Evolutionary conservation across 2,797 vertebrate genomes (phyloP), one percentile per base, ranked within the genome.

Genomic region (Knipowitschia caucasica): DNA sequence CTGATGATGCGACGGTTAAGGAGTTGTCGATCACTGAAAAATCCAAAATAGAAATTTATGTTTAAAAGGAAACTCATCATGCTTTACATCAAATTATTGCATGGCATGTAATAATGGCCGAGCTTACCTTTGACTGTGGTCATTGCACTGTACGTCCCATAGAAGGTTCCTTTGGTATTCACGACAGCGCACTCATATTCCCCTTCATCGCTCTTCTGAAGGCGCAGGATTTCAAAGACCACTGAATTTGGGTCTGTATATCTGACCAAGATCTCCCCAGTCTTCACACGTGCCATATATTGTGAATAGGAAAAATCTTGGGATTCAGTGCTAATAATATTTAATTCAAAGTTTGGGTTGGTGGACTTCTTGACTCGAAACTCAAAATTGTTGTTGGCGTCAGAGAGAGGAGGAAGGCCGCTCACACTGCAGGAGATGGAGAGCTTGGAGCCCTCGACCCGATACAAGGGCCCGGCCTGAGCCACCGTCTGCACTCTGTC

Each of bases 21-120:
- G 90, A 94, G 68, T 96, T 87, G 64, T 92, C 79, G 8, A 98
- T 92, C 66, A 97, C 95, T 99, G 49, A 33, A 33, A 59, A 11
- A 44, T 24, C 4, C 62, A 24, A 63, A 53, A 58, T 7, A 66
- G 21, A 72, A 38, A 3, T 6, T 9, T 1, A 38, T 9, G 1
- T 38, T 38, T 38, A 38, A 38, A 18, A 9, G n/a, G 7, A n/a
- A 38, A 18, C 7, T 3, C 15, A 38, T n/a, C n/a, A n/a, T n/a
- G n/a, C n/a, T n/a, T n/a, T n/a, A n/a, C n/a, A 9, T 68, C 1
- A 46, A 61, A 66, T 11, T 51, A 20, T 49, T 15, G 0, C 17
- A 33, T 2, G 5, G 3, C 23, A 49, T 1, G 10, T 31, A 23
- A 6, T 7, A 43, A 25, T 43, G 5, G 15, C 7, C 17, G 10